Evolutionary conservation across 2,113 vertebrate genomes (phyloP).

Genomic region (Oxyruncus cristatus): DNA sequence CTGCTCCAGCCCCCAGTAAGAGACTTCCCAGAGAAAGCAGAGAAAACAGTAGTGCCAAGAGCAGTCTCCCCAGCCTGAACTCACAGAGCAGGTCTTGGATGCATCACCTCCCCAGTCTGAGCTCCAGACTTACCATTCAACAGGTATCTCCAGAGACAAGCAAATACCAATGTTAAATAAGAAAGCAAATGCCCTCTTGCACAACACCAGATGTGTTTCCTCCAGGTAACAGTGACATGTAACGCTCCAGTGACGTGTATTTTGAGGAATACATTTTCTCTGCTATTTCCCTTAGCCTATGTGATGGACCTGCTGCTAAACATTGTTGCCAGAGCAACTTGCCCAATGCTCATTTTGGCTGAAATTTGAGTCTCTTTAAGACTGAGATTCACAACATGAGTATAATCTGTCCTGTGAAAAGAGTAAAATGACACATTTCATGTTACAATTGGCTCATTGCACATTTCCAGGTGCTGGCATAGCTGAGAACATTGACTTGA

Average conservation of each 20-base stretch:
- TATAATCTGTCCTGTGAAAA: not conserved
- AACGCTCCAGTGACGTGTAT: not conserved
- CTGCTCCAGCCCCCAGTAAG: not conserved
- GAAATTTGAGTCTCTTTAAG: not conserved
- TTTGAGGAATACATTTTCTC: not conserved
- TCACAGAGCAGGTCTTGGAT: not conserved
- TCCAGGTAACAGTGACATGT: not conserved
- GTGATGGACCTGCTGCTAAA: not conserved
- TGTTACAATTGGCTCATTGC: not conserved
- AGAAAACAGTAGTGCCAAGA: not conserved
- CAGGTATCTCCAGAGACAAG: not conserved
- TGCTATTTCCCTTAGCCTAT: not conserved
- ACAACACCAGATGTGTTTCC: not conserved
- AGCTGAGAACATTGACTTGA: not conserved
- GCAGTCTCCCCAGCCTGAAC: not conserved
- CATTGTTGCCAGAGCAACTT: not conserved
- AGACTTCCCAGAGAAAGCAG: not conserved
- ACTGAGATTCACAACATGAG: not conserved
- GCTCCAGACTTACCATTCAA: not conserved
- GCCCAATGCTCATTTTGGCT: not conserved
- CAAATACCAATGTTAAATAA: not conserved
- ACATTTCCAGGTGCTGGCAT: not conserved
- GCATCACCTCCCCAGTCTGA: not conserved
- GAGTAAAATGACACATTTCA: not conserved
- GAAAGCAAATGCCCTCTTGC: not conserved